Evolutionary conservation across 2,888 invertebrate genomes (phyloP).

Genomic region (Eristalinus sepulchralis): DNA sequence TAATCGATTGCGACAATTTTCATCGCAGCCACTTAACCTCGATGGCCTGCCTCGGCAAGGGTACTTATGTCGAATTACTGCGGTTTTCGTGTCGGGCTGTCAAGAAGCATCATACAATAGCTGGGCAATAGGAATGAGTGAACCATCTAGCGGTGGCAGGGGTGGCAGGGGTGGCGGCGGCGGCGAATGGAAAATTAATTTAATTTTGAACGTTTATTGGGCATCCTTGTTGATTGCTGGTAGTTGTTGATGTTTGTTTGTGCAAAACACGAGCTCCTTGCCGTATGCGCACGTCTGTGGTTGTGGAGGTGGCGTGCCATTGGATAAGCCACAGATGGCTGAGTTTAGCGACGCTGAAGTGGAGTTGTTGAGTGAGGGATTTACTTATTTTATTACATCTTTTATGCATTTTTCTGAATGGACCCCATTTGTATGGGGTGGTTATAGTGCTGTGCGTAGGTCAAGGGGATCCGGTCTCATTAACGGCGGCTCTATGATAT

Average conservation of each 20-base stretch:
- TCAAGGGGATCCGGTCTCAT: too few species aligned
- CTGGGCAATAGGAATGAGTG: background rate
- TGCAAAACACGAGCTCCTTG: background rate
- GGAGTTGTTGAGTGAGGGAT: background rate
- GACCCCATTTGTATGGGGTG: too few species aligned
- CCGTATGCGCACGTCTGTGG: too few species aligned
- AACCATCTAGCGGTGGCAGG: too few species aligned
- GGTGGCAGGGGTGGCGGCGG: too few species aligned
- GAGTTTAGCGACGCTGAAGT: background rate
- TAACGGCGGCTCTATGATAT: too few species aligned
- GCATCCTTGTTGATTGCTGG: background rate
- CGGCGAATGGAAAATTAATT: background rate
- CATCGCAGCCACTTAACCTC: slow-evolving; percentile 36
- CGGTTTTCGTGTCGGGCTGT: slow-evolving; percentile 26
- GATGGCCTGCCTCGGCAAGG: slow-evolving; percentile 1
- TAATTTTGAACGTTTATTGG: background rate
- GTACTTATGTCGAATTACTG: slow-evolving; percentile 41
- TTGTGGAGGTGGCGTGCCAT: too few species aligned
- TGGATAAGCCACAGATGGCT: background rate
- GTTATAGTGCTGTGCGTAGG: too few species aligned
- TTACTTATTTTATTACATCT: background rate
- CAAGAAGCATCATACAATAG: slow-evolving; percentile 3
- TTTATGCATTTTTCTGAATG: background rate
- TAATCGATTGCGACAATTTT: slow-evolving; percentile 14
- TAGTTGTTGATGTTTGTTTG: background rate